Conservation (phyloP, 2,888 invertebrate species). For the Hydraecia micacea region DNA sequence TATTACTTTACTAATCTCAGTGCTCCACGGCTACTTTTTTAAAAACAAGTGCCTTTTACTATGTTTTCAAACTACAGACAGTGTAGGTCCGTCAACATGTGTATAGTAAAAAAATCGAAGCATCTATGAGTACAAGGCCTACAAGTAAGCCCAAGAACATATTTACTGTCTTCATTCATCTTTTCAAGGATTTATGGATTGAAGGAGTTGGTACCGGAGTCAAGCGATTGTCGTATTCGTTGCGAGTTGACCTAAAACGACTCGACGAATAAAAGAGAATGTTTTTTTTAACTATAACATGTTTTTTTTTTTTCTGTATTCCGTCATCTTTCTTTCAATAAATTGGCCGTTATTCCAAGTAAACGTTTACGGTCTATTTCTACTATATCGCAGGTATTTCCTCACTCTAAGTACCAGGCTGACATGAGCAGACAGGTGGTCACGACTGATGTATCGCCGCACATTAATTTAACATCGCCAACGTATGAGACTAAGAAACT, state of each 20-base stretch:
- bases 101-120: no score
- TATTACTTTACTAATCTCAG: no score
- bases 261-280: background rate
- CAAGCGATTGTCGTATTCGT: background rate
- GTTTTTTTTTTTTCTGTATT: background rate
- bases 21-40: no score
- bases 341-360: background rate
- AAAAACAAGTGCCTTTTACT: no score
- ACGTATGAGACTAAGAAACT: slow-evolving; percentile 20
- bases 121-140: no score
- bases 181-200: background rate
- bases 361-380: background rate
- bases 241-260: background rate
- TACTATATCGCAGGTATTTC: slow-evolving; percentile 3
- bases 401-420: slow-evolving; percentile 30
- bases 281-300: background rate
- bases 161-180: background rate
- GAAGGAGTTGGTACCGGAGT: background rate
- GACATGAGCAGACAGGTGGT: slow-evolving; percentile 41
- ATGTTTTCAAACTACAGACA: no score
- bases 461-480: slow-evolving; percentile 30
- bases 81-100: no score
- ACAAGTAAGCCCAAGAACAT: background rate
- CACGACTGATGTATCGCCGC: slow-evolving; percentile 37
- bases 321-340: background rate